phyloP scores from a whole-genome alignment of 2,113 vertebrate species.

The Alexandromys fortis region DNA sequence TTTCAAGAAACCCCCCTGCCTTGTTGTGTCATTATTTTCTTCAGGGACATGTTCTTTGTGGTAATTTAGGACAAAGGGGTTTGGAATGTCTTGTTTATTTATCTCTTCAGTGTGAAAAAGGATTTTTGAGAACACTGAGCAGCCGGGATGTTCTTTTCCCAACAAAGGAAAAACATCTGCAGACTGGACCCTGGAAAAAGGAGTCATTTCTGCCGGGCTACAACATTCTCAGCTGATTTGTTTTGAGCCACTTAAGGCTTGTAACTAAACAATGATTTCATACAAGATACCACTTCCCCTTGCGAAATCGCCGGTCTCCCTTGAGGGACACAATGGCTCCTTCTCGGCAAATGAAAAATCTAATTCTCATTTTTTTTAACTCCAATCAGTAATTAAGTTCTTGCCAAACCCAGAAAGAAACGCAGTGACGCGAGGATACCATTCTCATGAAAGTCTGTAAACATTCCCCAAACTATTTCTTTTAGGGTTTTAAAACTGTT shows the following conservation, averaged over 20 bases:
- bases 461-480: background rate
- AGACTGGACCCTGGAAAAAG: background rate
- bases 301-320: background rate
- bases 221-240: background rate
- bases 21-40: background rate
- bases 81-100: background rate
- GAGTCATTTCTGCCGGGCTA: background rate
- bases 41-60: background rate
- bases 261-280: background rate
- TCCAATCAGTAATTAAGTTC: slow-evolving; percentile 36
- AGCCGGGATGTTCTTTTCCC: background rate
- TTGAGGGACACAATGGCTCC: background rate
- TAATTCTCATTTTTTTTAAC: background rate
- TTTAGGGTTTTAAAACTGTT: slow-evolving; percentile 22
- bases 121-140: slow-evolving; percentile 27
- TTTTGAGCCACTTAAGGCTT: background rate
- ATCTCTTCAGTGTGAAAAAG: background rate
- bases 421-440: background rate
- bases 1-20: background rate
- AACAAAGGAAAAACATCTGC: background rate
- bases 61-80: background rate
- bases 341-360: slow-evolving; percentile 18
- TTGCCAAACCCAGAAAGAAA: background rate
- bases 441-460: background rate
- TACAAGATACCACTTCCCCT: background rate